Conservation (phyloP, 2,888 invertebrate species). For the Coremacera marginata region DNA sequence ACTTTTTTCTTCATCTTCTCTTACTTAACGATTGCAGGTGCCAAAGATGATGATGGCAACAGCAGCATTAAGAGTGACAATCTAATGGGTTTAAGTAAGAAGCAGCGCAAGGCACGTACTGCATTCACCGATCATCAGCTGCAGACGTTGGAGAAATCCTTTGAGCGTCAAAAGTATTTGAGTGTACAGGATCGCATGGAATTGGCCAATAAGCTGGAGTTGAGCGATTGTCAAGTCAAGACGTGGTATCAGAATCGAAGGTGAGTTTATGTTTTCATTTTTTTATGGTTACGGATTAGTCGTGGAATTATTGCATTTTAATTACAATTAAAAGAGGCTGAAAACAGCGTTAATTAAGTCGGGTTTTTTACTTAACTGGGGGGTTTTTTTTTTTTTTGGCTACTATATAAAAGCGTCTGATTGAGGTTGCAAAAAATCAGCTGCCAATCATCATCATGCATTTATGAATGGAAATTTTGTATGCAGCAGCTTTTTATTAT, state of each 20-base stretch:
- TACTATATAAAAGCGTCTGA: neutral
- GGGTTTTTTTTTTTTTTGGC: no score
- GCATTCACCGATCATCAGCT: slow-evolving; percentile 99
- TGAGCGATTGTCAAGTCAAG: slow-evolving; percentile 99
- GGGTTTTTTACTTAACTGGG: neutral
- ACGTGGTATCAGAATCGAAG: slow-evolving; percentile 99
- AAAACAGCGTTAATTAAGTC: slow-evolving; percentile 22
- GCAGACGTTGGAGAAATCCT: slow-evolving; percentile 95
- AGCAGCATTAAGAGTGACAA: slow-evolving; percentile 66
- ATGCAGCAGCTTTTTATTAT: neutral
- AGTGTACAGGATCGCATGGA: slow-evolving; percentile 99
- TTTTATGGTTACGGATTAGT: neutral
- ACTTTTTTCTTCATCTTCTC: neutral
- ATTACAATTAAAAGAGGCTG: slow-evolving; percentile 32
- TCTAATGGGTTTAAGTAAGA: slow-evolving; percentile 78
- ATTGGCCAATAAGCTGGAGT: slow-evolving; percentile 92
- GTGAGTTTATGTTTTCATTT: slow-evolving; percentile 73
- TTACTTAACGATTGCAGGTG: slow-evolving; percentile 73
- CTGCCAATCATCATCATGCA: slow-evolving; percentile 22
- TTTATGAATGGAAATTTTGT: slow-evolving; percentile 2
- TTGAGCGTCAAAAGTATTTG: slow-evolving; percentile 96
- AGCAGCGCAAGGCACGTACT: slow-evolving; percentile 95
- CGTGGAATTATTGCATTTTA: neutral
- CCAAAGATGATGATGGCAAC: slow-evolving; percentile 83
- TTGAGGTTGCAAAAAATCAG: slow-evolving; percentile 28